phyloP scores from a whole-genome alignment of 2,797 vertebrate species.

The Thalassophryne amazonica region DNA sequence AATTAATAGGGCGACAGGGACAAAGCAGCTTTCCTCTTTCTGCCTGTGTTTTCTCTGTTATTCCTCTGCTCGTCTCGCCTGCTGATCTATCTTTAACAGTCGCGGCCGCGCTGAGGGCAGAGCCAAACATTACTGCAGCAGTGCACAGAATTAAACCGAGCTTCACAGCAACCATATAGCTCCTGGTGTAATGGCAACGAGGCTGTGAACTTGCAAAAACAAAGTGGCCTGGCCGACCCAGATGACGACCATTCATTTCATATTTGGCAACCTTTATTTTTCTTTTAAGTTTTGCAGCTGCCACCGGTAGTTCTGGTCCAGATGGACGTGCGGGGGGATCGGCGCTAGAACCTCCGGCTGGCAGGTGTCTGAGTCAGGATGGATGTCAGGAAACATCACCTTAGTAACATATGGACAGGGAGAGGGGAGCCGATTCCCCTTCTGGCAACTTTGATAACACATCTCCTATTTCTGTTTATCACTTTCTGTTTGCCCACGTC shows the following conservation, averaged over 20 bases:
- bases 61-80: slow-evolving; percentile 44
- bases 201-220: neutral
- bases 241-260: slow-evolving; percentile 7
- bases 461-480: slow-evolving; percentile 30
- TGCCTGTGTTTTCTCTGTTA: slow-evolving; percentile 43
- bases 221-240: slow-evolving; percentile 1
- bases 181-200: slow-evolving; percentile 5
- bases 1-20: slow-evolving; percentile 77
- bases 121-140: slow-evolving; percentile 25
- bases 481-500: slow-evolving; percentile 4
- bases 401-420: slow-evolving; percentile 72
- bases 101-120: slow-evolving; percentile 43
- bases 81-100: slow-evolving; percentile 59
- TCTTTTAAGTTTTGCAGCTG: slow-evolving; percentile 40
- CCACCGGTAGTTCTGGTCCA: slow-evolving; percentile 42
- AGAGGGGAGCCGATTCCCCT: slow-evolving; percentile 67
- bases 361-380: slow-evolving; percentile 69
- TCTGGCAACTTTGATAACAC: slow-evolving; percentile 56
- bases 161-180: slow-evolving; percentile 12
- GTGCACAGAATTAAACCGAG: slow-evolving; percentile 26
- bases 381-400: slow-evolving; percentile 77
- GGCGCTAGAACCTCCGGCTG: slow-evolving; percentile 53
- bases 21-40: slow-evolving; percentile 71
- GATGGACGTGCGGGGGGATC: slow-evolving; percentile 62
- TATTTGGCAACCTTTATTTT: slow-evolving; percentile 29